These are phyloP conservation scores for Lepidochrysops patricia DNA, from an alignment of 2,888 invertebrate genomes.

Conservation along the genomic window DNA sequence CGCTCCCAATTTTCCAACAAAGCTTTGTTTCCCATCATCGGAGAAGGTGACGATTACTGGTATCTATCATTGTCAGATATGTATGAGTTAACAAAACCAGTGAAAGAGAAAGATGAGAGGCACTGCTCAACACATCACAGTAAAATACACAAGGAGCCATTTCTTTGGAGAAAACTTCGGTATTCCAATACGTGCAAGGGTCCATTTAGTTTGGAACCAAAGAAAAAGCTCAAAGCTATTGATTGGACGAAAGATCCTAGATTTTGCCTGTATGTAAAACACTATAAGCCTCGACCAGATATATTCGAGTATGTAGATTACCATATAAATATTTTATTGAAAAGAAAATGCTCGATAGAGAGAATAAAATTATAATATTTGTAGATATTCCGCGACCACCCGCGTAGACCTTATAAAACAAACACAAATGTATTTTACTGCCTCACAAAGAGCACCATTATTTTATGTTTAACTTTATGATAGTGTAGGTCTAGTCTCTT, in stretches of 20 bases:
- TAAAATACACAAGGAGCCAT: slow-evolving; percentile 49
- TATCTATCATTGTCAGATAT: slow-evolving; percentile 66
- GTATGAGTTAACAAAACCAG: slow-evolving; percentile 54
- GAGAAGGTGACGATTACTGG: slow-evolving; percentile 64
- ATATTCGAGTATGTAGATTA: slow-evolving; percentile 60
- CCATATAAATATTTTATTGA: slow-evolving; percentile 49
- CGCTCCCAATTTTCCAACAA: slow-evolving; percentile 59
- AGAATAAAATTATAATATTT: slow-evolving; percentile 36
- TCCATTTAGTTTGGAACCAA: slow-evolving; percentile 40
- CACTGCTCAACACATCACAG: slow-evolving; percentile 47
- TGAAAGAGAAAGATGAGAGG: slow-evolving; percentile 34
- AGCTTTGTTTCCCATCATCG: slow-evolving; percentile 60
- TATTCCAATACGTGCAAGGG: slow-evolving; percentile 38
- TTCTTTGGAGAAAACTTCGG: slow-evolving; percentile 50
- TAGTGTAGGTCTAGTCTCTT: background rate
- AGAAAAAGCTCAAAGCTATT: background rate
- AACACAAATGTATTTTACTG: background rate
- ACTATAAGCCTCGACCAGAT: slow-evolving; percentile 58
- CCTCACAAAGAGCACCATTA: background rate
- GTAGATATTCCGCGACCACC: slow-evolving; percentile 24
- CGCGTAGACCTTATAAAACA: background rate
- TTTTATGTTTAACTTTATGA: background rate
- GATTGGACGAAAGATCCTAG: slow-evolving; percentile 44
- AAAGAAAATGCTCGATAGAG: slow-evolving; percentile 47
- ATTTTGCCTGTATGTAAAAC: slow-evolving; percentile 54